Percentiles rank a stretch among this genome's conserved stretches.
phyloP scores from a whole-genome alignment of 1,140 invertebrate species.

The Lepidurus arcticus region DNA sequence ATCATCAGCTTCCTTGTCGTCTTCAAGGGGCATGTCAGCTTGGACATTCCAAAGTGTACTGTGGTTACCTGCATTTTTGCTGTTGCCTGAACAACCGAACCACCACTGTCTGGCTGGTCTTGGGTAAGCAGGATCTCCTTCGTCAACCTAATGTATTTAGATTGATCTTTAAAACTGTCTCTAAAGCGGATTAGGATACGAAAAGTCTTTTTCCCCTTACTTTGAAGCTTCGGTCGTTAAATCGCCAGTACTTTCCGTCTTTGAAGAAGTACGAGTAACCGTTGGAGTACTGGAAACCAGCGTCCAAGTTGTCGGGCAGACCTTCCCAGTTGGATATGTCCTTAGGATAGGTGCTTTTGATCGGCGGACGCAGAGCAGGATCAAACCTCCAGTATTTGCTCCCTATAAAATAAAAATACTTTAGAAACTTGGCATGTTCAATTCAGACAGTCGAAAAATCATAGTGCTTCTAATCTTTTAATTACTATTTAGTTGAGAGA shows the following conservation, averaged over 20 bases:
- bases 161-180: not conserved
- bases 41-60: not conserved
- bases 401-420: conserved; percentile 42
- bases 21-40: conserved; percentile 22
- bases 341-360: conserved; percentile 82
- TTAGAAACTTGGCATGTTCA: too few species aligned
- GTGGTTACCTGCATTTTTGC: conserved; percentile 6
- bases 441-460: conserved; percentile 20
- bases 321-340: conserved; percentile 85
- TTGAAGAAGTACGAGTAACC: conserved; percentile 98
- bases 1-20: conserved; percentile 32
- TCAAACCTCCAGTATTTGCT: conserved; percentile 92
- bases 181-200: not conserved
- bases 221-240: not conserved
- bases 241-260: conserved; percentile 59
- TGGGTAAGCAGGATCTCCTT: conserved; percentile 76
- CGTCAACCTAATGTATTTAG: conserved; percentile 62
- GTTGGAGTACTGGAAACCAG: conserved; percentile 84
- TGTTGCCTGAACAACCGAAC: conserved; percentile 67
- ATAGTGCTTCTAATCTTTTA: not conserved
- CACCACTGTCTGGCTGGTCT: conserved; percentile 80
- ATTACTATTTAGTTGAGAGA: not conserved
- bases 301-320: conserved; percentile 76
- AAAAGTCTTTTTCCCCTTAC: not conserved
- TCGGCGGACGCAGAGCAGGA: conserved; percentile 72